These are phyloP conservation scores for Limnephilus rhombicus DNA, from an alignment of 2,888 invertebrate genomes.

Conservation along the genomic window DNA sequence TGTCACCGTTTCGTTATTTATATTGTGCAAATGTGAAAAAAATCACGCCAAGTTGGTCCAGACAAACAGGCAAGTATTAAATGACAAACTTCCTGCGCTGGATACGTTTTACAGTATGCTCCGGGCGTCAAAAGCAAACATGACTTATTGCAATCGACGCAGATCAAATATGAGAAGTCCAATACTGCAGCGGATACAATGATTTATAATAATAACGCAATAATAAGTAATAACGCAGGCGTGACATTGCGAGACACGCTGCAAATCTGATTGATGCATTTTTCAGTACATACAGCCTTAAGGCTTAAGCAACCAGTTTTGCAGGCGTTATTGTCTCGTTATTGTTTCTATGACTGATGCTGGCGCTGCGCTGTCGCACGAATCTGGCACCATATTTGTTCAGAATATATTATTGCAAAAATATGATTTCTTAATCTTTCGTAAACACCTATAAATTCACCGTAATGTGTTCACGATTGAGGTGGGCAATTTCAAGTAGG, in stretches of 20 bases:
- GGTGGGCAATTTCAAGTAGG: background rate
- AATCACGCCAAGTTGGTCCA: background rate
- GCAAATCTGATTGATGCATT: slow-evolving; percentile 46
- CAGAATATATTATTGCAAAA: slow-evolving; percentile 8
- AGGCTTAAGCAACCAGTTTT: background rate
- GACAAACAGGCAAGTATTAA: background rate
- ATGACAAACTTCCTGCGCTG: slow-evolving; percentile 5
- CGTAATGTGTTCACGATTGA: slow-evolving; percentile 11
- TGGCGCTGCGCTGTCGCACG: slow-evolving; percentile 12
- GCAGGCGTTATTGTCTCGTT: slow-evolving; percentile 22
- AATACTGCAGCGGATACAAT: slow-evolving; percentile 10
- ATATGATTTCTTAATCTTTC: slow-evolving; percentile 25
- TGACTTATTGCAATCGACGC: slow-evolving; percentile 27
- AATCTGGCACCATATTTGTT: slow-evolving; percentile 22
- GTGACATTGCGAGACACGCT: slow-evolving; percentile 36
- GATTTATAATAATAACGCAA: slow-evolving; percentile 23
- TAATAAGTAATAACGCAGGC: slow-evolving; percentile 34
- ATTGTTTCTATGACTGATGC: slow-evolving; percentile 19
- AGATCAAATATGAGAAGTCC: slow-evolving; percentile 19
- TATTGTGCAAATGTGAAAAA: background rate
- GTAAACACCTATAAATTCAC: background rate
- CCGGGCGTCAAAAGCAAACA: slow-evolving; percentile 20
- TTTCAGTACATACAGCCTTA: slow-evolving; percentile 22
- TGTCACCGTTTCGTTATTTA: background rate
- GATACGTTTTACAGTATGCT: background rate